Conservation (phyloP, 2,888 invertebrate genomes). For the Drosophila stalkeri region DNA sequence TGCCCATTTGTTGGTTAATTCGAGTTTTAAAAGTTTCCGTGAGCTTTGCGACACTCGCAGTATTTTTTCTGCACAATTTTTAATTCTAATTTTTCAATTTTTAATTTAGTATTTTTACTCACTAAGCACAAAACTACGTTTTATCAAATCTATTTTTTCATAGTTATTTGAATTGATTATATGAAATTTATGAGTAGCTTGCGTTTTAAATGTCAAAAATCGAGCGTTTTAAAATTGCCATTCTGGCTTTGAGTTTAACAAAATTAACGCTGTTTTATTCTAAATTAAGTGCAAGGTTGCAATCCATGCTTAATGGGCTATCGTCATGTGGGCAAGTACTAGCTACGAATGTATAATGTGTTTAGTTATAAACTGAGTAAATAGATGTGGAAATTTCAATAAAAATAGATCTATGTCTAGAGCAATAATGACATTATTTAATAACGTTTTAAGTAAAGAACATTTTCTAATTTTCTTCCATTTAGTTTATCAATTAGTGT, state of each 20-base stretch:
- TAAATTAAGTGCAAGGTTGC: not conserved
- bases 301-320: constrained; percentile 8
- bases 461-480: not conserved
- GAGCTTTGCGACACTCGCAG: not conserved
- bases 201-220: constrained; percentile 17
- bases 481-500: not conserved
- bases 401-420: not conserved
- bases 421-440: not conserved
- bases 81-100: not conserved
- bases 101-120: not conserved
- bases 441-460: not conserved
- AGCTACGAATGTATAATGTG: not conserved
- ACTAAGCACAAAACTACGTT: no score
- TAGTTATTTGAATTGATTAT: not conserved
- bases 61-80: not conserved
- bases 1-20: not conserved
- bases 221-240: not conserved
- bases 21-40: not conserved
- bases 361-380: not conserved
- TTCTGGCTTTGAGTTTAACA: constrained; percentile 1
- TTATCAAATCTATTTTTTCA: not conserved
- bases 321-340: constrained; percentile 23
- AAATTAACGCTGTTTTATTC: not conserved
- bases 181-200: not conserved
- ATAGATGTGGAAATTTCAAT: not conserved